Evolutionary conservation across 2,797 vertebrate species (phyloP), one percentile per base, ranked within the genome.

Genomic region (Prunella strophiata): DNA sequence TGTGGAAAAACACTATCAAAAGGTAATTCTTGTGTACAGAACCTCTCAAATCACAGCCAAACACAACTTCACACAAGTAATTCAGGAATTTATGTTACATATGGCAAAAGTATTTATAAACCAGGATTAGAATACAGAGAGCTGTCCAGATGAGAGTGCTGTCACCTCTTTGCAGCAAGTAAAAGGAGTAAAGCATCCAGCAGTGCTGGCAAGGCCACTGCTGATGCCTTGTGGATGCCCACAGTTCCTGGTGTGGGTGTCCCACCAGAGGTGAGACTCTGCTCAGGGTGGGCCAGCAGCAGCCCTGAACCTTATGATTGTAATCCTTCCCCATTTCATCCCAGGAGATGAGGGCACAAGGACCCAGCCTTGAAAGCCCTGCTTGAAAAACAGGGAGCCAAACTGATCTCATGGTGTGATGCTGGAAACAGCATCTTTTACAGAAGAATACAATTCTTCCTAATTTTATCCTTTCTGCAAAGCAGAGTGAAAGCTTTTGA

Each of bases 1-100:
- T 34, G 85, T 85, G 36, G 72, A 89, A 94, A 94, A 96, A 78
- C 45, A 79, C 50, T 83, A 79, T 86, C 86, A 84, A 85, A 91
- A 93, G 57, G 77, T 42, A 87, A 61, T 78, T 89, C 58, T 83
- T 70, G 70, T 10, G 83, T 7, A 58, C 58, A 85, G 48, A 85
- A 48, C 52, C 58, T 91, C 96, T 89, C 80, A 93, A 93, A 93
- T 68, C 84, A 81, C 4, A 93, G 88, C 82, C 92, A 96, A 96
- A 80, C 59, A 68, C 38, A 5, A 92, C 80, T 93, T 94, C 87
- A 95, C 84, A 62, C 8, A 72, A 81, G 65, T 42, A 90, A 88
- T 80, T 65, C 23, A 58, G 63, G 27, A 91, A 71, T 45, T 76
- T 68, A 29, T 0, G 11, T n/a, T 77, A 47, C 71, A 76, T 47